phyloP scores from a whole-genome alignment of 2,113 vertebrate species.

The Perca flavescens region DNA sequence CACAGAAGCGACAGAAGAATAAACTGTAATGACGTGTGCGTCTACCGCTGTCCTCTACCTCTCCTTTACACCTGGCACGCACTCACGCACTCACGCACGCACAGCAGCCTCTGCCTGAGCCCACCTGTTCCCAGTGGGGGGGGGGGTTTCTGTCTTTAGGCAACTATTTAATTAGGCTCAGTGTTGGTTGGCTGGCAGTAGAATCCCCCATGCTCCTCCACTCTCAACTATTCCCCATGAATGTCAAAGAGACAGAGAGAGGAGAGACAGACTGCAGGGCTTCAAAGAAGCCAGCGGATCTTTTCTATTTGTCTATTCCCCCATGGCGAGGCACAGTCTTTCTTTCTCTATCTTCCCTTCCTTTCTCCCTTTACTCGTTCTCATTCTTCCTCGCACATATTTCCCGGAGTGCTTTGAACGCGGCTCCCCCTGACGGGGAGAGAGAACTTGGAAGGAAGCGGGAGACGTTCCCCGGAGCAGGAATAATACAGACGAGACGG shows the following conservation, averaged over 20 bases:
- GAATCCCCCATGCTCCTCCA: conserved; percentile 54
- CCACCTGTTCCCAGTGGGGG: conserved; percentile 56
- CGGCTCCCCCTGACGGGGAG: conserved; percentile 1
- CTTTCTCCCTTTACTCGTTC: neutral
- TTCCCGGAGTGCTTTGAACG: conserved; percentile 42
- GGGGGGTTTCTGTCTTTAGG: conserved; percentile 59
- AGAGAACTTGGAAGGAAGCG: conserved; percentile 10
- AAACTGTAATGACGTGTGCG: neutral
- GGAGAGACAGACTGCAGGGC: conserved; percentile 39
- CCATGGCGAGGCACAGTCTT: conserved; percentile 34
- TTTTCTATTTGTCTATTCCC: conserved; percentile 56
- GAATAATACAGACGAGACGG: conserved; percentile 34
- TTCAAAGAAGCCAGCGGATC: conserved; percentile 59
- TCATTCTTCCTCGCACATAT: conserved; percentile 22
- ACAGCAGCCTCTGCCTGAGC: conserved; percentile 16
- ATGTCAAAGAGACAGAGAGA: conserved; percentile 56
- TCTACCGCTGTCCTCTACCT: conserved; percentile 19
- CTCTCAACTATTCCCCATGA: conserved; percentile 45
- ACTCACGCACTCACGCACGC: neutral
- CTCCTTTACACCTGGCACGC: conserved; percentile 27
- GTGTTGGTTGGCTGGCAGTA: conserved; percentile 41
- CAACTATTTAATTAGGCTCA: conserved; percentile 75
- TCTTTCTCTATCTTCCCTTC: conserved; percentile 5
- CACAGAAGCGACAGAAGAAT: neutral
- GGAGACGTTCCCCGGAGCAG: conserved; percentile 41